Evolutionary conservation across 2,888 invertebrate species (phyloP), one percentile per base, ranked within the genome.

Genomic region (Cinara cedri): DNA sequence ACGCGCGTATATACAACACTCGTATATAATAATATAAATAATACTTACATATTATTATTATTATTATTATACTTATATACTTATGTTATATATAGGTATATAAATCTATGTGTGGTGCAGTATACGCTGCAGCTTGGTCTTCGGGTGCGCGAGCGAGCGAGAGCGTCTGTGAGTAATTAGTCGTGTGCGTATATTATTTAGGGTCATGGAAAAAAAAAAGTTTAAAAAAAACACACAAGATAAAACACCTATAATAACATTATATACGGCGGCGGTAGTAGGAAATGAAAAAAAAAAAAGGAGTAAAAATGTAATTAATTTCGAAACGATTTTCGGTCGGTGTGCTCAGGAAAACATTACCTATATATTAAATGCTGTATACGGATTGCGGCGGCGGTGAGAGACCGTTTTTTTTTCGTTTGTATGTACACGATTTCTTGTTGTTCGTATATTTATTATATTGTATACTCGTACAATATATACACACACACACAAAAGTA

Each of bases 171-270:
- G 34, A 55, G 71, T 71, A 71, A 71, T 71, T 71, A 71, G 55
- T 71, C 44, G 71, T 44, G 42, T 71, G 55, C 34, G 6, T 34
- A 34, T 34, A 34, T 34, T 34, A 34, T 34, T 4, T 34, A 34
- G 34, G 34, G 34, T 34, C 34, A 34, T 34, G 6, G 34, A 34
- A 34, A 34, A 4, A 34, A 34, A 34, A 34, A 54, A 19, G 54
- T 55, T 42, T 70, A 13, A 49, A 13, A 19, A 49, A 26, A 42
- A 42, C 19, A 16, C n/a, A 42, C 34, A 54, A 70, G 54, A 70
- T 44, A 44, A 71, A 71, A 71, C 71, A 71, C 71, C 71, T 70
- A 70, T 70, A 55, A 34, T 54, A 54, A 51, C 51, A 68, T 51
- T 51, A 63, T 63, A 19, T 4, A 8, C 60, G 55, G 11, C 16